Base-by-base conservation (phyloP, 2,113 vertebrate species). In the Podarcis cretensis region DNA sequence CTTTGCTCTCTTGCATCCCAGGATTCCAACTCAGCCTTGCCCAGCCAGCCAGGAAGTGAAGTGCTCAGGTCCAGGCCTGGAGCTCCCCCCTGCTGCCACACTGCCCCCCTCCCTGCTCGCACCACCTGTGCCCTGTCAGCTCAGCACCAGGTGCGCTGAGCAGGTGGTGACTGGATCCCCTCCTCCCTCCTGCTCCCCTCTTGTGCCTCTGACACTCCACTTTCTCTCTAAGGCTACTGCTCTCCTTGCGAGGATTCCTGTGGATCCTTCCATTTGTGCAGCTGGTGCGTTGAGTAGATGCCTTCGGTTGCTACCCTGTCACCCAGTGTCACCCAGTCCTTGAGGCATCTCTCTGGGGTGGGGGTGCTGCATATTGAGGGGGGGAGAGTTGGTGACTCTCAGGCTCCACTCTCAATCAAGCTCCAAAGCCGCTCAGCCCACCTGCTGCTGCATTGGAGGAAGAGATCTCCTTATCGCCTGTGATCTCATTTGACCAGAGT, bases 401-500 rank as follows among this genome's bases (percentile, higher is more conserved):
- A 20, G 59, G 18, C 18, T 63, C 59, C 59, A 63, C 59, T 20
- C 48, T 54, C 48, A 54, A 27, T 69, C 68, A 4, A 20, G 68
- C 10, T 13, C 68, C 27, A 30, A 27, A 69, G 68, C 68, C 10
- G 68, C 68, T n/a, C 77, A 37, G 37, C 23, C 87, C 74, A 8
- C 32, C 79, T 83, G 14, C 20, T 71, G 81, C 71, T 90, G 85
- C 86, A 88, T 79, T 14, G 75, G 8, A 76, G 43, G 13, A 63
- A 20, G 83, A 30, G 86, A 87, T 86, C 54, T 30, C 57, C 40
- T 88, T 91, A 89, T n/a, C 66, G 18, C 84, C 14, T 40, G 86
- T 86, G 81, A 87, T n/a, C 71, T 77, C 13, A 7, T 83, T 79
- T 71, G 37, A 30, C 32, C 13, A n/a, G 1, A 6, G 3, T 1